Percentiles rank a stretch among this genome's conserved stretches.
phyloP scores from a whole-genome alignment of 2,888 invertebrate genomes.

The Oxystoma pomonae region DNA sequence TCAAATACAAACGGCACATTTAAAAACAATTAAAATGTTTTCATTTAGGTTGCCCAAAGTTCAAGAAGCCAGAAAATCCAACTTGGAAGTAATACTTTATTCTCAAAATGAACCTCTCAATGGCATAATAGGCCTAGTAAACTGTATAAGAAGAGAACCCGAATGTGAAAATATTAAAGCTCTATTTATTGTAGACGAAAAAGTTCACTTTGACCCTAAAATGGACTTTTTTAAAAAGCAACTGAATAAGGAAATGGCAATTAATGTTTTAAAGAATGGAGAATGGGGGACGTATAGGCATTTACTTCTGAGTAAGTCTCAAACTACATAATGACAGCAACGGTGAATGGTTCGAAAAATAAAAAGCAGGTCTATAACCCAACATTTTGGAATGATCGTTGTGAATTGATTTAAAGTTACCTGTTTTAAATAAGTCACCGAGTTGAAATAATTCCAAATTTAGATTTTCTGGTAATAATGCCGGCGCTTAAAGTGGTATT shows the following conservation, averaged over 20 bases:
- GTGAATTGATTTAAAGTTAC: too few species aligned
- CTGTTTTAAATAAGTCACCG: too few species aligned
- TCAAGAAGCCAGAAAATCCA: constrained; percentile 45
- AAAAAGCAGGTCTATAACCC: too few species aligned
- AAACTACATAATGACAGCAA: too few species aligned
- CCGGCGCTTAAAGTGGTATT: too few species aligned
- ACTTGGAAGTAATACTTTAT: constrained; percentile 55
- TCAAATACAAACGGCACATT: too few species aligned
- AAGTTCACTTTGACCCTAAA: constrained; percentile 60
- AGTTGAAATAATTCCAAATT: too few species aligned
- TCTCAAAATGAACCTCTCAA: constrained; percentile 63
- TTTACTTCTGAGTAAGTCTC: constrained; percentile 22
- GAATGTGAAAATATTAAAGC: constrained; percentile 46
- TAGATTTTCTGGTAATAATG: too few species aligned
- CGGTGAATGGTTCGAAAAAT: too few species aligned
- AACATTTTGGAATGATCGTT: too few species aligned
- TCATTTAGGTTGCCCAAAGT: constrained; percentile 54
- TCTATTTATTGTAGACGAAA: constrained; percentile 56
- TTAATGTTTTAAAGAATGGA: constrained; percentile 69
- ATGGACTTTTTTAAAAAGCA: constrained; percentile 58
- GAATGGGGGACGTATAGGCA: constrained; percentile 74
- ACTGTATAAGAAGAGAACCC: constrained; percentile 63
- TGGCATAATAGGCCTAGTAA: constrained; percentile 76
- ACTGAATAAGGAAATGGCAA: constrained; percentile 66
- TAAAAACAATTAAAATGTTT: too few species aligned